Evolutionary conservation across 2,797 vertebrate species (phyloP).

Genomic region (Clarias fuscus): DNA sequence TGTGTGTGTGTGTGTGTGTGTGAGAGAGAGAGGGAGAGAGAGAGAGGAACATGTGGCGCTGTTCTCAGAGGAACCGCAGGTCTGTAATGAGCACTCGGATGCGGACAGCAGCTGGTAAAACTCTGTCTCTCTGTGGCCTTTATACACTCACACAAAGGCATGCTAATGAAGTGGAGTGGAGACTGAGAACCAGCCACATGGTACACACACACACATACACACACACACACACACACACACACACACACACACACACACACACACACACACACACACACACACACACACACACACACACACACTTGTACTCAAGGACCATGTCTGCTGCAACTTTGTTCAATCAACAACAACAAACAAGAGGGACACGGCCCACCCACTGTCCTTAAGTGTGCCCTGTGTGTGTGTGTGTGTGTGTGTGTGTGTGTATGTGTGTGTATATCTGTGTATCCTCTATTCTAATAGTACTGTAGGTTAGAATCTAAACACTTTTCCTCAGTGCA

Average conservation of each 20-base stretch:
- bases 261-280: neutral
- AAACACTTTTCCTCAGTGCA: constrained; percentile 45
- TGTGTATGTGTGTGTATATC: constrained; percentile 33
- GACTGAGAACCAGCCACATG: constrained; percentile 99
- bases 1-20: constrained; percentile 25
- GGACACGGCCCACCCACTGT: constrained; percentile 69
- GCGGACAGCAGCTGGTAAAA: constrained; percentile 99
- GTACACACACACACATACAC: constrained; percentile 64
- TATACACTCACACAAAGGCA: constrained; percentile 94
- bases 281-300: constrained; percentile 42
- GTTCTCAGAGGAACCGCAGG: constrained; percentile 98
- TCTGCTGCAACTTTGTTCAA: constrained; percentile 73
- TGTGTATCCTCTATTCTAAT: constrained; percentile 26
- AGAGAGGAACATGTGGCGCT: constrained; percentile 91
- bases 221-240: too few species aligned
- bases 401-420: constrained; percentile 23
- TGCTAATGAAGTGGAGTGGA: constrained; percentile 98
- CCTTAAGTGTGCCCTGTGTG: constrained; percentile 47
- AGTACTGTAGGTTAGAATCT: constrained; percentile 28
- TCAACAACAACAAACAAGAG: constrained; percentile 74
- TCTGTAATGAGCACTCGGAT: constrained; percentile 92
- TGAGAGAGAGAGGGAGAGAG: constrained; percentile 6
- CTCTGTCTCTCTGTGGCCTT: constrained; percentile 84
- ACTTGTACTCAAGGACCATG: constrained; percentile 70
- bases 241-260: constrained; percentile 48